Evolutionary conservation across 1,140 invertebrate genomes (phyloP).

Genomic region (Hyles vespertilio): DNA sequence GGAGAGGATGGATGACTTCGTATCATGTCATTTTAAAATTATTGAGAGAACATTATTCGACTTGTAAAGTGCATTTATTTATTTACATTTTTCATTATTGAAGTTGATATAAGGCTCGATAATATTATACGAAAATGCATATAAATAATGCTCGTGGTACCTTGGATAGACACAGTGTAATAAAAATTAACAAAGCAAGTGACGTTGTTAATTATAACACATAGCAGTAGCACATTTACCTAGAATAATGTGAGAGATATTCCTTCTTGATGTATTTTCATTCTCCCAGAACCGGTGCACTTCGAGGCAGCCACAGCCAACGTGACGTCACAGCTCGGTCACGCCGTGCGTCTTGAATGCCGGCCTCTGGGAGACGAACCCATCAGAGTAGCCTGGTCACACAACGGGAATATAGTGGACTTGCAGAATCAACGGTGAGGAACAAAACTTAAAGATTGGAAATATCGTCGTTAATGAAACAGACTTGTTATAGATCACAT

Average conservation of each 20-base stretch:
- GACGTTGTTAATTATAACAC: neutral
- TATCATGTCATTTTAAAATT: too few relatives aligned
- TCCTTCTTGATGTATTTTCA: neutral
- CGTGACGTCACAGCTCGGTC: slow-evolving; percentile 82
- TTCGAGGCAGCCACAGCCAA: slow-evolving; percentile 83
- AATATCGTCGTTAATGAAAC: too few relatives aligned
- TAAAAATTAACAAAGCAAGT: neutral
- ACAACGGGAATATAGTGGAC: slow-evolving; percentile 81
- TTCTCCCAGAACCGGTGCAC: slow-evolving; percentile 83
- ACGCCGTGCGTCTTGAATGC: slow-evolving; percentile 85
- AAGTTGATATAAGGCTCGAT: too few relatives aligned
- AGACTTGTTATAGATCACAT: too few relatives aligned
- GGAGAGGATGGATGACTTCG: too few relatives aligned
- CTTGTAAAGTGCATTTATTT: too few relatives aligned
- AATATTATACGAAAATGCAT: too few relatives aligned
- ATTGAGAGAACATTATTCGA: too few relatives aligned
- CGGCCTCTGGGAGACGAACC: slow-evolving; percentile 91
- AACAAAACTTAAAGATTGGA: neutral
- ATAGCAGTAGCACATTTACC: neutral
- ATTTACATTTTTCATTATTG: too few relatives aligned
- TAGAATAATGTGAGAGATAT: neutral
- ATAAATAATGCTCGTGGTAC: too few relatives aligned
- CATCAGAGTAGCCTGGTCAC: slow-evolving; percentile 86
- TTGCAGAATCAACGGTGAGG: slow-evolving; percentile 75
- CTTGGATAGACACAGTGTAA: too few relatives aligned